Base-by-base conservation (phyloP, 1,140 invertebrate genomes). In the Drosophila dunni region DNA sequence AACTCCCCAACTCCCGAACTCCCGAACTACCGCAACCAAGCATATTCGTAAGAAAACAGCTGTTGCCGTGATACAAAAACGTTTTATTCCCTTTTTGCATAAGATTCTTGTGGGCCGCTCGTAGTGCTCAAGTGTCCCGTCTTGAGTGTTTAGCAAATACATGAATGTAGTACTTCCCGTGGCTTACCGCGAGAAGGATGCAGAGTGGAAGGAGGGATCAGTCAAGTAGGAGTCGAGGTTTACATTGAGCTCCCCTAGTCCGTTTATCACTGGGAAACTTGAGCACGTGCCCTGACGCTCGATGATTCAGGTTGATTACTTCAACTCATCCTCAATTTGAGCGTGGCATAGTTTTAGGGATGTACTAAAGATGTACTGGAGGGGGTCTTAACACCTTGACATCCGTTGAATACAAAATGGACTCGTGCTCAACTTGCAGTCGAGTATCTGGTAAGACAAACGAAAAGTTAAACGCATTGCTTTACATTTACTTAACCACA, bases 121-220 rank as follows among this genome's bases (percentile, higher is more conserved):
- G 53, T 60, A 51, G 67, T 58, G 51, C 44, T 66, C 40, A 62
- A 82, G 75, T 68, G 75, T 33, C 50, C 53, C 71, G 71, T 67
- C 78, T 68, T 75, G 72, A 79, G 80, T 79, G 72, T 64, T 83
- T 67, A 72, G 80, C 80, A 81, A 81, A 81, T 81, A 81, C 63
- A 68, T 58, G 73, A 61, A 50, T 50, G 6, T 29, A 29, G 24
- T 29, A 46, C 60, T 83, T 76, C 51, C 40, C 48, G 58, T 63
- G 79, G 70, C 69, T 81, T 63, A 81, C 79, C 79, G 46, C 64
- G 6, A 11, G 34, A 1, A 20, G 17, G 33, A 7, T 4, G 36
- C 1, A 13, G 1, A 15, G 3, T 1, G 10, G 10, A 10, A 42
- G 15, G 13, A n/a, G 29, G 15, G 10, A 8, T n/a, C 6, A 15